Evolutionary conservation across 1,140 invertebrate genomes (phyloP), one percentile per base, ranked within the genome.

Genomic region (Pissodes strobi): DNA sequence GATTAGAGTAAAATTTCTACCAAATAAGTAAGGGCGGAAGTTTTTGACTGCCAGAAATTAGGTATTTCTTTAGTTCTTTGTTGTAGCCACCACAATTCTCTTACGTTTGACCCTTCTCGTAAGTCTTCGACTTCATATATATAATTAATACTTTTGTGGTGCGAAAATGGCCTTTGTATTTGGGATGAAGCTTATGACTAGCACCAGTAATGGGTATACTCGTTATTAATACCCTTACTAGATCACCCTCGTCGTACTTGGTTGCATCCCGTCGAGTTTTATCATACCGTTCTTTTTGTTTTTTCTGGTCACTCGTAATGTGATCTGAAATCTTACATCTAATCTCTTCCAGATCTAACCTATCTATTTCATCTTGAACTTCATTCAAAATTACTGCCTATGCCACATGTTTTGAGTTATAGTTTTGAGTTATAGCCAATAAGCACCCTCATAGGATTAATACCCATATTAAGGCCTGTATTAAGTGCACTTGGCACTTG

Each of bases 31-130:
- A 9, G 57, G 64, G 19, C 64, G 19, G n/a, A 61, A 66, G 17
- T 51, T 38, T 61, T 66, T 66, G 13, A 61, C 58, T 2, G 58
- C 58, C 58, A n/a, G n/a, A n/a, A n/a, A n/a, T n/a, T n/a, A n/a
- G n/a, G n/a, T n/a, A n/a, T n/a, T n/a, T n/a, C n/a, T n/a, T n/a
- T n/a, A n/a, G n/a, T n/a, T n/a, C n/a, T n/a, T n/a, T n/a, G n/a
- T n/a, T 34, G n/a, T n/a, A 34, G 30, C 30, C n/a, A 34, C 30
- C 6, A 34, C 30, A 34, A n/a, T 34, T n/a, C n/a, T 34, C n/a
- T n/a, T 34, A 34, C 30, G 6, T 34, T 34, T 34, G n/a, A 34
- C n/a, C 30, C 30, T 34, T 34, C 30, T 34, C 30, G 30, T 34
- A 34, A 34, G n/a, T 34, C 30, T 34, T 34, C 30, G n/a, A 34